Evolutionary conservation across 2,113 vertebrate species (phyloP).

Genomic region (Nansenia antarctica): DNA sequence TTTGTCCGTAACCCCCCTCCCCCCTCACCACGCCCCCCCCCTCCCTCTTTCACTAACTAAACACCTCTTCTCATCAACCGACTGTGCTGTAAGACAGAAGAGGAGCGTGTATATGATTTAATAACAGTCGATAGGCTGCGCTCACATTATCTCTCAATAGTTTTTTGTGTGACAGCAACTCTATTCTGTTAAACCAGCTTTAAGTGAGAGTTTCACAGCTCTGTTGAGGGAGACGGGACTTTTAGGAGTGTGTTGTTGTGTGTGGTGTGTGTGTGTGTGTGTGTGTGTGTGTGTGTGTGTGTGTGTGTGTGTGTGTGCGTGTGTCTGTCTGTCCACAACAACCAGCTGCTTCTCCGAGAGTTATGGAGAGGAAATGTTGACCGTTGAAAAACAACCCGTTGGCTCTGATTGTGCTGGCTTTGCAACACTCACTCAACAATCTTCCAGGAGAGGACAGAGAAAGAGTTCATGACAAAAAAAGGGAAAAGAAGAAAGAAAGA

Average conservation of each 20-base stretch:
- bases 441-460: conserved; percentile 18
- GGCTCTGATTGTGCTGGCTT: conserved; percentile 35
- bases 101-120: too few relatives aligned
- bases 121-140: too few relatives aligned
- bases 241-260: conserved; percentile 14
- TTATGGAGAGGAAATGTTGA: conserved; percentile 39
- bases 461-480: too few relatives aligned
- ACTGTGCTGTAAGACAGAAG: too few relatives aligned
- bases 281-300: too few relatives aligned
- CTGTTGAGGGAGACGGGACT: neutral
- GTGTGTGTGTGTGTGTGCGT: neutral
- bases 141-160: too few relatives aligned
- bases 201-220: neutral
- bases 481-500: conserved; percentile 1
- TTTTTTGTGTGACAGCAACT: conserved; percentile 18
- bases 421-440: conserved; percentile 20
- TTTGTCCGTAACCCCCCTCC: neutral
- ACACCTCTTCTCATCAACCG: too few relatives aligned
- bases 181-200: neutral
- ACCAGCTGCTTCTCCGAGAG: conserved; percentile 34
- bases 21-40: conserved; percentile 21
- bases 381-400: conserved; percentile 48
- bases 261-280: neutral
- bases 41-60: neutral
- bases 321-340: neutral